These are phyloP conservation scores for Alces alces DNA, from an alignment of 2,113 vertebrate genomes.

Conservation along the genomic window DNA sequence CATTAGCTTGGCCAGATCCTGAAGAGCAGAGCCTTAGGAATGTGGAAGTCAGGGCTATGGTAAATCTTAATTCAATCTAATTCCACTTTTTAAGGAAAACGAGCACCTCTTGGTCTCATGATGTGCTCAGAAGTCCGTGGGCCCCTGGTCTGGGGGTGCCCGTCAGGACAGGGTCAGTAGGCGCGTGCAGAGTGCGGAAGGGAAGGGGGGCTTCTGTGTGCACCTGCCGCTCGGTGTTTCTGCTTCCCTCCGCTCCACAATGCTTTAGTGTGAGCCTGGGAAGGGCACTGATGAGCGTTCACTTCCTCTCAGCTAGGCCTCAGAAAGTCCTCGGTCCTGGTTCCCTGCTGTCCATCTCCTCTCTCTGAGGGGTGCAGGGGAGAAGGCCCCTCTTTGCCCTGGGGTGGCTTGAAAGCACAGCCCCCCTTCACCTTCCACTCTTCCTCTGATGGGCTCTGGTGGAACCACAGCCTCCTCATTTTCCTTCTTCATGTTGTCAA, in stretches of 20 bases:
- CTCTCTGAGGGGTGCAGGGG: neutral
- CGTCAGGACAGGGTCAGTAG: no score
- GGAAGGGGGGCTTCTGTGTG: neutral
- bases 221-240: neutral
- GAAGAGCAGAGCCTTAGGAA: neutral
- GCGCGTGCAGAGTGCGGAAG: accelerated
- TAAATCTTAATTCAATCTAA: neutral
- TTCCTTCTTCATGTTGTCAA: neutral
- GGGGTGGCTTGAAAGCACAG: neutral
- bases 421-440: neutral
- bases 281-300: neutral
- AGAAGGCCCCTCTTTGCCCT: neutral
- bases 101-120: accelerated
- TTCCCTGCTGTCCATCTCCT: neutral
- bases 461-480: neutral
- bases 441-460: neutral
- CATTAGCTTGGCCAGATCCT: neutral
- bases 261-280: neutral
- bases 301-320: neutral
- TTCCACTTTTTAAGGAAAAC: neutral
- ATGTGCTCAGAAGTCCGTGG: accelerated
- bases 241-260: neutral
- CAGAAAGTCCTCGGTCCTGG: no score
- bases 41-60: neutral
- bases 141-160: neutral